phyloP scores from a whole-genome alignment of 2,797 vertebrate species.

The Squalus acanthias region DNA sequence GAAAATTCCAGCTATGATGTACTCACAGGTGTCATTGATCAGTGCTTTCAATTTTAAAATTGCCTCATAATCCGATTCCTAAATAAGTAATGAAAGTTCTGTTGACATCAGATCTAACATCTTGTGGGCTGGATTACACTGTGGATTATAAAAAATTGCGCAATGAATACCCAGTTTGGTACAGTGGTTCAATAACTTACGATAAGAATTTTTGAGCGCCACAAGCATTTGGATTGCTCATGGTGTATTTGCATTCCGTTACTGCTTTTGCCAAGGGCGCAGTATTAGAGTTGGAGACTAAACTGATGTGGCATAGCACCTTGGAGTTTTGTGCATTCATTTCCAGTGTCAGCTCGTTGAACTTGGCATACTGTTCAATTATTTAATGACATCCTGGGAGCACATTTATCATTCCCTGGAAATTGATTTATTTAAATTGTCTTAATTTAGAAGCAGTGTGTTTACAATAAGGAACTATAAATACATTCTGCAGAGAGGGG shows the following conservation, averaged over 20 bases:
- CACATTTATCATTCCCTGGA: conserved; percentile 28
- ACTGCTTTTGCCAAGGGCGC: conserved; percentile 1
- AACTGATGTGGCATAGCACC: background rate
- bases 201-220: background rate
- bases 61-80: background rate
- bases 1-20: background rate
- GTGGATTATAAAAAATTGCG: background rate
- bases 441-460: conserved; percentile 34
- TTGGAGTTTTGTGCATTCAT: conserved; percentile 34
- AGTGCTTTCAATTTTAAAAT: background rate
- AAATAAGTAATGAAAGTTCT: background rate
- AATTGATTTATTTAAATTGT: conserved; percentile 37
- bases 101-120: background rate
- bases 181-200: background rate
- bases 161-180: background rate
- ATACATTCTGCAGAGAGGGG: background rate
- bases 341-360: conserved; percentile 20
- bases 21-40: background rate
- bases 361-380: conserved; percentile 27
- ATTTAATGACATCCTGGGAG: conserved; percentile 31
- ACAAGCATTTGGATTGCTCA: background rate
- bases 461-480: conserved; percentile 29
- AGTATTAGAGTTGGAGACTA: background rate
- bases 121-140: background rate
- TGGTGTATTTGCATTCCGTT: conserved; percentile 11